Evolutionary conservation across 2,888 invertebrate species (phyloP).

Genomic region (Panopea generosa): DNA sequence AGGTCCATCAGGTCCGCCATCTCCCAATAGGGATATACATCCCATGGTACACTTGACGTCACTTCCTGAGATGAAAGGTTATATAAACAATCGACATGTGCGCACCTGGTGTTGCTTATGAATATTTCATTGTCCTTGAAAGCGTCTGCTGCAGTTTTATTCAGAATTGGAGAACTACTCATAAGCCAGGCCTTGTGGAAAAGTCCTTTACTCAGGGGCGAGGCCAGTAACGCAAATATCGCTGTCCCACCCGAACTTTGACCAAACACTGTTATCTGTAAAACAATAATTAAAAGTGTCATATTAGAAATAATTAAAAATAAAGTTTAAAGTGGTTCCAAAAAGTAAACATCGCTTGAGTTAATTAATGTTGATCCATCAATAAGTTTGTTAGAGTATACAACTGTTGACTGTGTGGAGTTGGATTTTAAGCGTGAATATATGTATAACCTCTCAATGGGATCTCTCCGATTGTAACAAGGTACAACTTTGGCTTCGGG

Average conservation of each 20-base stretch:
- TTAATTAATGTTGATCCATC: too few species aligned
- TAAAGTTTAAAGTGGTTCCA: too few species aligned
- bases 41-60: slow-evolving; percentile 44
- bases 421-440: too few species aligned
- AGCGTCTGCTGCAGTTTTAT: slow-evolving; percentile 71
- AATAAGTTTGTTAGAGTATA: too few species aligned
- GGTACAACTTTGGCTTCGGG: too few species aligned
- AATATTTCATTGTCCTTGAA: slow-evolving; percentile 70
- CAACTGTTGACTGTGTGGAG: too few species aligned
- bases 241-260: slow-evolving; percentile 94
- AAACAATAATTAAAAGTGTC: neutral
- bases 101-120: slow-evolving; percentile 62
- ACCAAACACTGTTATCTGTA: slow-evolving; percentile 92
- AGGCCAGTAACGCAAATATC: slow-evolving; percentile 91
- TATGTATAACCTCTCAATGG: too few species aligned
- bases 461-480: too few species aligned
- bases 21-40: slow-evolving; percentile 57
- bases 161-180: slow-evolving; percentile 75
- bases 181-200: slow-evolving; percentile 87
- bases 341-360: too few species aligned
- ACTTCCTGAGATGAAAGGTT: slow-evolving; percentile 30
- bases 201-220: slow-evolving; percentile 87
- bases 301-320: too few species aligned
- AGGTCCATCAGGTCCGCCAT: slow-evolving; percentile 45
- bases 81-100: slow-evolving; percentile 39